These are phyloP conservation scores for Parauchenoglanis punctatus DNA, from an alignment of 2,797 vertebrate genomes.

Conservation along the genomic window DNA sequence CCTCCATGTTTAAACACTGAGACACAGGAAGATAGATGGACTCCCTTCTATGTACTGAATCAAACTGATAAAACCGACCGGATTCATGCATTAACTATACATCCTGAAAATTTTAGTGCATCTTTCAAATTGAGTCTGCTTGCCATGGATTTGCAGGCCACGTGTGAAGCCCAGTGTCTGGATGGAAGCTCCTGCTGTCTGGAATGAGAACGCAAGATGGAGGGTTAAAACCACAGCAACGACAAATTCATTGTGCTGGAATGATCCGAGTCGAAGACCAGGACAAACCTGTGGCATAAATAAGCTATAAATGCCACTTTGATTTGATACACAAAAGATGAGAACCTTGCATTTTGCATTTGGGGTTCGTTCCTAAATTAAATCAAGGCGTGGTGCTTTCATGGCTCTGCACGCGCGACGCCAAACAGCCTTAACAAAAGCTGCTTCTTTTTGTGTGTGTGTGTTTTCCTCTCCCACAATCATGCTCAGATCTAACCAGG, in stretches of 20 bases:
- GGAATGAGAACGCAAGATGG: constrained; percentile 55
- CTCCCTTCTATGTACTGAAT: not conserved
- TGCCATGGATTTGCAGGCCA: constrained; percentile 35
- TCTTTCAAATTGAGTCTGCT: not conserved
- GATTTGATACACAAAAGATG: not conserved
- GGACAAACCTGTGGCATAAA: not conserved
- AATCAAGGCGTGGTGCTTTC: constrained; percentile 81
- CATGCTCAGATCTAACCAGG: not conserved
- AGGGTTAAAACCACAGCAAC: constrained; percentile 33
- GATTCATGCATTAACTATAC: not conserved
- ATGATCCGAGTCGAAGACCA: not conserved
- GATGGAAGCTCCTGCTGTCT: constrained; percentile 48
- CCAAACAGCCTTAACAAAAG: constrained; percentile 35
- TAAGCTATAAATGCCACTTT: not conserved
- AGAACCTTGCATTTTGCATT: not conserved
- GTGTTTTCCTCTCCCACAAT: not conserved
- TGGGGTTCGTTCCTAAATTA: constrained; percentile 56
- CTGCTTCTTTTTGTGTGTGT: not conserved
- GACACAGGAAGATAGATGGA: not conserved
- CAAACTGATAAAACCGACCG: not conserved
- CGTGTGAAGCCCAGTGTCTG: constrained; percentile 59
- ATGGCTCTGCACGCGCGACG: constrained; percentile 71
- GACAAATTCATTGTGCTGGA: not conserved
- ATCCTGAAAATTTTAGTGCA: not conserved
- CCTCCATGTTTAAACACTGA: constrained; percentile 24